Percentiles rank a stretch among this genome's conserved stretches.
Conservation (phyloP, 2,888 invertebrate species). For the Apotomis capreana region DNA sequence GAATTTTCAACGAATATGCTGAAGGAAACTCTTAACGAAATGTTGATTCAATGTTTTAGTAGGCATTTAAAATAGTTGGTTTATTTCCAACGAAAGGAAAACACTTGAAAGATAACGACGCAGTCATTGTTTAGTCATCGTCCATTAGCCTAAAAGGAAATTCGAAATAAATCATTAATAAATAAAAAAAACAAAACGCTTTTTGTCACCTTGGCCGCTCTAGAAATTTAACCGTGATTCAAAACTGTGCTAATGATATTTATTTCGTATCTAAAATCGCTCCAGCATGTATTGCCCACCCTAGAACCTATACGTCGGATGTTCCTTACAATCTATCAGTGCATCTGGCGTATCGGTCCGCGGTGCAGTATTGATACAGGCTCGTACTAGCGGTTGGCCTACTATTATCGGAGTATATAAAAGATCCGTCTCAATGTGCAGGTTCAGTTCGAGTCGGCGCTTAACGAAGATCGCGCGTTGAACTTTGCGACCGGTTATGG, state of each 20-base stretch:
- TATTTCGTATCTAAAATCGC: slow-evolving; percentile 74
- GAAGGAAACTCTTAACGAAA: slow-evolving; percentile 2
- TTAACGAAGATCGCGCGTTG: slow-evolving; percentile 61
- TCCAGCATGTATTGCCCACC: slow-evolving; percentile 51
- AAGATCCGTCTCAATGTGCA: slow-evolving; percentile 66
- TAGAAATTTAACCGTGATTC: slow-evolving; percentile 71
- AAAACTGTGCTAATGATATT: slow-evolving; percentile 77
- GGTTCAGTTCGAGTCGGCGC: slow-evolving; percentile 69
- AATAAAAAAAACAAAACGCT: slow-evolving; percentile 59
- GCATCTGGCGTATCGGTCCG: slow-evolving; percentile 49
- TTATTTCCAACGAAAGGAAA: slow-evolving; percentile 32
- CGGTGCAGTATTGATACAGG: slow-evolving; percentile 60
- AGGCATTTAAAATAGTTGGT: slow-evolving; percentile 27
- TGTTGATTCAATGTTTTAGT: slow-evolving; percentile 18
- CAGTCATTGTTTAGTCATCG: slow-evolving; percentile 34
- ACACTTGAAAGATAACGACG: slow-evolving; percentile 34
- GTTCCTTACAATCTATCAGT: neutral
- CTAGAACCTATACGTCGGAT: slow-evolving; percentile 16
- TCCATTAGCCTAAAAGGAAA: slow-evolving; percentile 46
- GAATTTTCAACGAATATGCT: neutral
- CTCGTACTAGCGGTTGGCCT: slow-evolving; percentile 79
- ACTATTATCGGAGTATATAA: slow-evolving; percentile 76
- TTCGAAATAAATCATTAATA: slow-evolving; percentile 61
- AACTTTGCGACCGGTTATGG: slow-evolving; percentile 72
- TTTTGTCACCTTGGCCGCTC: slow-evolving; percentile 74